Base-by-base conservation (phyloP, 2,113 vertebrate species). In the Atherinomorus stipes region DNA sequence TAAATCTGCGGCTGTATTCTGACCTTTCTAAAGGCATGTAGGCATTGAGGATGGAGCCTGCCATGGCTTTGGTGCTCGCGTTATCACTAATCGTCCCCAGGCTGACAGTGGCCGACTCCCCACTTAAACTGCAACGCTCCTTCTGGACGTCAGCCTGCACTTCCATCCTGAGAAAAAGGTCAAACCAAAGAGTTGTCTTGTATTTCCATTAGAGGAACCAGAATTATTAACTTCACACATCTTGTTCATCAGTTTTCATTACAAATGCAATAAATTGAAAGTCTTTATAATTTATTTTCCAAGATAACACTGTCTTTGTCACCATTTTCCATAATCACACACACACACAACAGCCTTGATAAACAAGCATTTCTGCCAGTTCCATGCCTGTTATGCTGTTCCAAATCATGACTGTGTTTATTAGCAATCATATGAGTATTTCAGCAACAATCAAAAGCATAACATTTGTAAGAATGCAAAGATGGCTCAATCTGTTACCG, bases 121-220 rank as follows among this genome's bases (percentile, higher is more conserved):
- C 98, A 19, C 98, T 99, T 77, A 99, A 93, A 78, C 98, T 99
- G 90, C 95, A 96, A 31, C 96, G 94, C 69, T 99, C 98, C 73
- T 99, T 99, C 92, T 99, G 97, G 15, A 99, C 95, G 21, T 99
- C 98, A 23, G 97, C 98, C 91, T 99, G 98, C 23, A 99, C 96
- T 90, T 99, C 98, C 95, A 99, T 90, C 81, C 98, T 99, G 78
- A 19, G 26, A 52, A 83, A 51, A 57, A 7, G 54, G 28, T 23
- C 3, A 59, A 5, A 66, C 9, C 50, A 42, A 49, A 57, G 7
- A 66, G 13, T 45, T 3, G 0, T 4, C 34, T 5, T 11, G 7
- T 16, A 37, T 15, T 37, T 50, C 26, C 11, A 22, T 4, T 8
- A 7, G 31, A 34, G 31, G 31, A 34, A 34, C 7, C 4, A 34